Base-by-base conservation (phyloP, 2,113 vertebrate genomes). In the Bagarius yarrelli region DNA sequence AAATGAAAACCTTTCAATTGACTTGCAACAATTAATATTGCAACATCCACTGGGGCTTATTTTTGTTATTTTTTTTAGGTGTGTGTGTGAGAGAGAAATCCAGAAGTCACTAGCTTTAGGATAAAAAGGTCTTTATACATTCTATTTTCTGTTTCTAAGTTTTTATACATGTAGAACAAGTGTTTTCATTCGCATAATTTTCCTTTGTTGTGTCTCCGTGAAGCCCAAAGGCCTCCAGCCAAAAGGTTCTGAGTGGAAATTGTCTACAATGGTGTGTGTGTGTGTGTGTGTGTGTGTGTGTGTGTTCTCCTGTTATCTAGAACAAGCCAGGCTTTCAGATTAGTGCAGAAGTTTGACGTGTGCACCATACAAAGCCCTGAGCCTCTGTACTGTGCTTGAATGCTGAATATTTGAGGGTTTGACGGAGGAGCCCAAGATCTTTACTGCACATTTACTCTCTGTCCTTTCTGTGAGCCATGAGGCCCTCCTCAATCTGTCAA, bases 361-460 rank as follows among this genome's bases (percentile, higher is more conserved):
- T 27, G 34, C 27, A 57, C 61, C 44, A 72, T 69, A 56, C 27
- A 21, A 56, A 23, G 40, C 27, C 23, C 16, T 61, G 61, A 79
- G 71, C 64, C 79, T 25, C 72, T 55, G 52, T 60, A n/a, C 30
- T 83, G 77, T 34, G 73, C 81, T 71, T 78, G 82, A 84, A 85
- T 73, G 69, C 76, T 88, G 87, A 90, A 90, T 90, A 88, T 90
- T 89, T 89, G 70, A 87, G 63, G 60, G 78, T 19, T 23, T 77
- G 72, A 88, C 69, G 73, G 59, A 87, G 83, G 78, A 76, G 34
- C 23, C 78, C 60, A 53, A 27, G 76, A 32, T 21, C 81, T 82
- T 74, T 81, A 57, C 77, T 50, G 67, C 36, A 8, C 27, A 60
- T 83, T 77, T 52, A 25, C 53, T 61, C 60, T 78, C 61, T 52